Evolutionary conservation across 30 jellyfish, hydroid and myxozoan species (phyloP), one percentile per base, ranked within the genome.

Genomic region (Sanderia malayensis): DNA sequence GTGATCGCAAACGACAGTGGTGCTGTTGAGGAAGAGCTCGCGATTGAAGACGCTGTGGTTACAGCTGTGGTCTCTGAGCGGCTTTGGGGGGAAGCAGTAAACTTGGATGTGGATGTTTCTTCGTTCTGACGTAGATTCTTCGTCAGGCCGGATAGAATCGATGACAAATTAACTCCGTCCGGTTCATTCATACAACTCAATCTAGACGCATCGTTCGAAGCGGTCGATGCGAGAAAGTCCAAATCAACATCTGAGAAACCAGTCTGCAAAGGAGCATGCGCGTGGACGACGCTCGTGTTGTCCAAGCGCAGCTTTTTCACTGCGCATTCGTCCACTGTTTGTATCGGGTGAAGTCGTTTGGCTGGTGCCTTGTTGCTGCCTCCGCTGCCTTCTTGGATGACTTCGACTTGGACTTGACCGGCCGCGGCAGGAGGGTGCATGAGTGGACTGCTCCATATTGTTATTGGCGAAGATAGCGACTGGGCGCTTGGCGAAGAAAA

Each of bases 81-180:
- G 67, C 0, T 9, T 17, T 2, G 29, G 60, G 3, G 71, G n/a
- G 31, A 2, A 0, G 18, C 59, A 9, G 46, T 61, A 7, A 28
- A 21, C 1, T 41, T 58, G n/a, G n/a, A n/a, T n/a, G n/a, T n/a
- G n/a, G n/a, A n/a, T 1, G 20, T 34, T 1, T 60, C 49, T 28
- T 24, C 62, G 19, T 17, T 46, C 58, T 78, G 53, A 66, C 89
- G 70, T 10, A 78, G 60, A 37, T 78, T 78, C 22, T 65, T 78
- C 19, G 89, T 78, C 13, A 78, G 73, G 6, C 89, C 89, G n/a
- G 89, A 78, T 8, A 78, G 71, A 31, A 78, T 78, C 61, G 74
- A 62, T 4, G 77, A 34, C 49, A 78, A 41, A 19, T 78, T 78
- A 30, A 78, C 70, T 2, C 81, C 26, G 26, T 66, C 89, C 6